These are phyloP conservation scores for Propithecus deckenii DNA, from an alignment of 2,797 vertebrate genomes.

Conservation along the genomic window DNA sequence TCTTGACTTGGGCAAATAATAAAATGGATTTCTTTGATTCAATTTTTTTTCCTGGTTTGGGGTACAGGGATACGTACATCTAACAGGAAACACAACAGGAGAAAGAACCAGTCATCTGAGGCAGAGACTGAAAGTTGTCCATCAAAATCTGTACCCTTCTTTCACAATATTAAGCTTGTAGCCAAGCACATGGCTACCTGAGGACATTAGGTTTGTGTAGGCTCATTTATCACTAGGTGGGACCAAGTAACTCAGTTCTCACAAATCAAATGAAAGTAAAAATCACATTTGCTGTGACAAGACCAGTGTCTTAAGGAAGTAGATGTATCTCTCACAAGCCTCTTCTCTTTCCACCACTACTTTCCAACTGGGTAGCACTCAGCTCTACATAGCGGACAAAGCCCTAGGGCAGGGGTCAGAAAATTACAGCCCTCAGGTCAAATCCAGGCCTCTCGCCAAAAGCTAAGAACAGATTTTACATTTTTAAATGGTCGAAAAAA, in stretches of 20 bases:
- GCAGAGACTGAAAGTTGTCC: not conserved
- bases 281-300: not conserved
- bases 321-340: not conserved
- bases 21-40: not conserved
- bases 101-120: not conserved
- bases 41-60: not conserved
- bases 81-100: not conserved
- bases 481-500: not conserved
- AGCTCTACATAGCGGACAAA: not conserved
- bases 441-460: not conserved
- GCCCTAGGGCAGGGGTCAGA: not conserved
- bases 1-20: not conserved
- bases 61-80: not conserved
- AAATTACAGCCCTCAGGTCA: not conserved
- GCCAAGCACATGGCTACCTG: not conserved
- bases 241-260: not conserved
- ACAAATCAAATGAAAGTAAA: not conserved
- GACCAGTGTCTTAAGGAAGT: not conserved
- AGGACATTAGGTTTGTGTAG: not conserved
- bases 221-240: not conserved
- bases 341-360: not conserved
- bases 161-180: not conserved
- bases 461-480: not conserved
- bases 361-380: not conserved
- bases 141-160: not conserved